Evolutionary conservation across 2,797 vertebrate genomes (phyloP).

Genomic region (Amblyopsis hoosieri): DNA sequence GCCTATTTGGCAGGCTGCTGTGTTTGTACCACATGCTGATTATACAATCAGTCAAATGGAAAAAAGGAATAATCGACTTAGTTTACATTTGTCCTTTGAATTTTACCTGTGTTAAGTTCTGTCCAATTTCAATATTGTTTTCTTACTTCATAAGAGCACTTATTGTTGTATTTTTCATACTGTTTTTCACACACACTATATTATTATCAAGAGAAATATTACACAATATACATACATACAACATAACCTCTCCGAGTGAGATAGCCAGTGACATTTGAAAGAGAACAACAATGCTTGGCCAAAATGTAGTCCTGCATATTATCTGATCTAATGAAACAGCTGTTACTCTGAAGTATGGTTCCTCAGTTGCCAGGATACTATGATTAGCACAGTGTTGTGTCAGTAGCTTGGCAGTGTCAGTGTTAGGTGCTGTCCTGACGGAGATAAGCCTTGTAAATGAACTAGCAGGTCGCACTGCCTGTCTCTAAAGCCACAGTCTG

Average conservation of each 20-base stretch:
- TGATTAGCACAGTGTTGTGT: slow-evolving; percentile 44
- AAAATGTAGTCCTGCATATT: slow-evolving; percentile 31
- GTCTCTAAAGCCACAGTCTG: slow-evolving; percentile 55
- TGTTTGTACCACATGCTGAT: not conserved
- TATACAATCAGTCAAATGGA: slow-evolving; percentile 20
- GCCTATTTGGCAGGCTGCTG: slow-evolving; percentile 20
- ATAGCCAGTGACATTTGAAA: not conserved
- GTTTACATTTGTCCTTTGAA: slow-evolving; percentile 17
- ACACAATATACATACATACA: not conserved
- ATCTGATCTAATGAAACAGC: slow-evolving; percentile 18
- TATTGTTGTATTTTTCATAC: slow-evolving; percentile 32
- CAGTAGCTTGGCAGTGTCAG: slow-evolving; percentile 26
- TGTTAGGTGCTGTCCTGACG: slow-evolving; percentile 5
- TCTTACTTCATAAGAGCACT: slow-evolving; percentile 46
- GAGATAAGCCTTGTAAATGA: slow-evolving; percentile 53
- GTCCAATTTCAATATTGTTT: slow-evolving; percentile 28
- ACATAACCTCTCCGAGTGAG: no score
- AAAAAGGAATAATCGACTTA: slow-evolving; percentile 39
- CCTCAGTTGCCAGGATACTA: slow-evolving; percentile 30
- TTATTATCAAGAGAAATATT: slow-evolving; percentile 15
- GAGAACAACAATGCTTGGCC: slow-evolving; percentile 36
- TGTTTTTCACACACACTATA: slow-evolving; percentile 34
- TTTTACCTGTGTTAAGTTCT: slow-evolving; percentile 5
- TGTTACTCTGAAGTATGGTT: slow-evolving; percentile 28
- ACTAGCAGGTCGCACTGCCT: slow-evolving; percentile 62